Conservation (phyloP, 1,140 invertebrate genomes). For the Zaprionus inermis region DNA sequence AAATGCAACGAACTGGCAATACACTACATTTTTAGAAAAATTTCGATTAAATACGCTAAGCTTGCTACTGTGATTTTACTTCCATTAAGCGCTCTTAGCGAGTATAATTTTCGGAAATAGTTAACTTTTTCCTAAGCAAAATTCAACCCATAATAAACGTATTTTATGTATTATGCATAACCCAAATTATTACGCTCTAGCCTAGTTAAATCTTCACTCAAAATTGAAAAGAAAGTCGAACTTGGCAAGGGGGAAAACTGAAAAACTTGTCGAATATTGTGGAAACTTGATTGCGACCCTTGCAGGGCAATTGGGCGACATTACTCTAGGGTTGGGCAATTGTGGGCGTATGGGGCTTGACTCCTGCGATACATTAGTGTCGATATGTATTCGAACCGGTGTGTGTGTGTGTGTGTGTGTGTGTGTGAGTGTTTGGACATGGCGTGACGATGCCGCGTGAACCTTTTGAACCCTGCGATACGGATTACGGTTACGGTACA, state of each 20-base stretch:
- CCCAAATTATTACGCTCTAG: neutral
- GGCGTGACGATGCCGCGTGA: constrained; percentile 57
- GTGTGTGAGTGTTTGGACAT: constrained; percentile 33
- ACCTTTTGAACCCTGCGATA: constrained; percentile 57
- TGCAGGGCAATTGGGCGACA: neutral
- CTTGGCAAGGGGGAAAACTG: no score
- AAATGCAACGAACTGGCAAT: neutral
- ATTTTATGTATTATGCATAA: neutral
- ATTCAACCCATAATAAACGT: neutral
- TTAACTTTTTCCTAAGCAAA: neutral
- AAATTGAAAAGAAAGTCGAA: neutral
- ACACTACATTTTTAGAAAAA: neutral
- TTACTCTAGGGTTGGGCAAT: constrained; percentile 22
- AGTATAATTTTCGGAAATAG: no score
- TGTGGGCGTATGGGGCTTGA: constrained; percentile 29
- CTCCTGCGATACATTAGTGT: neutral
- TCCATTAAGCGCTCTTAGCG: neutral
- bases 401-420: constrained; percentile 25
- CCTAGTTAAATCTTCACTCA: neutral
- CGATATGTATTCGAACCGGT: neutral
- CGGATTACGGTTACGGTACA: constrained; percentile 50
- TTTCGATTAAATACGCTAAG: neutral
- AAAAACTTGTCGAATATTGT: neutral
- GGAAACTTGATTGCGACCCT: neutral
- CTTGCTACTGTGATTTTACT: neutral